Base-by-base conservation (phyloP, 1,140 invertebrate genomes). In the Dendrolimus punctatus region DNA sequence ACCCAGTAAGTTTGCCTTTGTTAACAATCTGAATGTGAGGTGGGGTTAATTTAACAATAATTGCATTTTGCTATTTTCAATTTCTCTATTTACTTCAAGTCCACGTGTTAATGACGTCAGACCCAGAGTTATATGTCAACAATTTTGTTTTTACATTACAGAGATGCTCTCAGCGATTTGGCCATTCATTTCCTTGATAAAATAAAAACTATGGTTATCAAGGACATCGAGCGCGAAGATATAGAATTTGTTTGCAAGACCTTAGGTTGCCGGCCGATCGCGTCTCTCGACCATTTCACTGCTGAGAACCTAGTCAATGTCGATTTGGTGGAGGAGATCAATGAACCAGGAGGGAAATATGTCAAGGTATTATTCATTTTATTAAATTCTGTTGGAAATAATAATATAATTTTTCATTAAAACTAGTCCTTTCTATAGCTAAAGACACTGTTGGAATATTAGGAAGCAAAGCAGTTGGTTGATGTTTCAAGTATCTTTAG, bases 201-300 rank as follows among this genome's bases (percentile, higher is more conserved):
- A 90, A 97, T 99, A 80, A 99, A 99, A 82, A 98, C 99, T 44
- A 95, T 99, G 95, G 98, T 99, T 6, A 91, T 99, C 23, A 99
- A 98, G 85, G 98, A 99, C 83, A 93, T 99, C 63, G 98, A 99
- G 87, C 91, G 98, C 47, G 98, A 99, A 80, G 98, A 99, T 68
- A 96, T 99, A 73, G 95, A 99, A 71, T 99, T 98, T 86, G 91
- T 99, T 46, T 98, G 96, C 87, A 99, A 99, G 90, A 97, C 96
- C 49, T 87, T 99, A 7, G 93, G 94, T 23, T 99, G 98, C 81
- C 90, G 96, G 52, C 99, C 99, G 5, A 98, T 99, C 74, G 99
- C 98, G n/a, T 98, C 96, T 40, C 84, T 99, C 44, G 98, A 99
- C 89, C 99, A 99, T 81, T 99, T 99, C 80, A 89, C 92, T 4